A percentile compares a stretch with the other conserved stretches of the same genome.
phyloP scores from a whole-genome alignment of 2,113 vertebrate genomes.

The Microtus richardsoni region DNA sequence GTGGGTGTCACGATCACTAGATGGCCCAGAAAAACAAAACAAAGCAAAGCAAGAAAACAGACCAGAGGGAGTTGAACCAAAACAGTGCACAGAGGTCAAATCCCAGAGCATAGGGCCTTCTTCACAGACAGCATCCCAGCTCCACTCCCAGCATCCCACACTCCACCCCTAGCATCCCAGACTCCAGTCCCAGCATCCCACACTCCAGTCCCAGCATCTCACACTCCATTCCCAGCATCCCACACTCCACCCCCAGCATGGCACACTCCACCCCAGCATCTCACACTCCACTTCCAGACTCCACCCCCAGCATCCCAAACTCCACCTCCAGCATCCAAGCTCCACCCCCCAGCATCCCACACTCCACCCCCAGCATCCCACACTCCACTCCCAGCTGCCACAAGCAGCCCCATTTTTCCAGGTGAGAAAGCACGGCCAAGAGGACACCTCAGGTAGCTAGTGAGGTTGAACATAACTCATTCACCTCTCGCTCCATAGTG shows the following conservation, averaged over 20 bases:
- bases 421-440: neutral
- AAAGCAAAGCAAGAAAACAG: neutral
- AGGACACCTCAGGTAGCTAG: too few relatives aligned
- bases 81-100: neutral
- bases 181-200: too few relatives aligned
- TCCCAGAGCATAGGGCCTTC: neutral
- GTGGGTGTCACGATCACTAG: neutral
- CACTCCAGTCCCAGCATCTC: too few relatives aligned
- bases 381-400: neutral
- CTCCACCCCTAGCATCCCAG: neutral
- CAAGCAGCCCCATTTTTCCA: neutral
- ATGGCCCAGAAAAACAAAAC: neutral
- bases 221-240: too few relatives aligned
- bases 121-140: neutral
- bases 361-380: neutral
- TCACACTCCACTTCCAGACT: too few relatives aligned
- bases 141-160: too few relatives aligned
- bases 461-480: neutral
- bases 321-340: too few relatives aligned
- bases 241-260: too few relatives aligned
- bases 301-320: too few relatives aligned
- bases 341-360: neutral
- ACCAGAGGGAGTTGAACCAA: neutral
- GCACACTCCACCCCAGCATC: too few relatives aligned
- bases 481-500: neutral